Evolutionary conservation across 2,888 invertebrate genomes (phyloP).

Genomic region (Priocnemis perturbator): DNA sequence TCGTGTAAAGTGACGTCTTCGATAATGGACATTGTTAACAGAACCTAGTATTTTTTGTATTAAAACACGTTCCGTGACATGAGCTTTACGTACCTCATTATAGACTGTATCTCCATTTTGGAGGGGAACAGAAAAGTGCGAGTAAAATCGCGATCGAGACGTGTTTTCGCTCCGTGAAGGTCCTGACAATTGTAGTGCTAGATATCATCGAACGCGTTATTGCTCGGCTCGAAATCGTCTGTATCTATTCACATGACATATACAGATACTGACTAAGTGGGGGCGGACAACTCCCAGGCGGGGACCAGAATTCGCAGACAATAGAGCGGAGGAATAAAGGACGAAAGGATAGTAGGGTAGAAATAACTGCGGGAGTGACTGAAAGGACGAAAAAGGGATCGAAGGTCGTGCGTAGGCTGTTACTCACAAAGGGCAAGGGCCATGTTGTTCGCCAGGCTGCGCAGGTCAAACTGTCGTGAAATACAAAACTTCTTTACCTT

Average conservation of each 20-base stretch:
- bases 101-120: no score
- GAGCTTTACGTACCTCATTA: no score
- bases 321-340: conserved; percentile 6
- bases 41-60: no score
- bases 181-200: conserved; percentile 25
- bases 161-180: conserved; percentile 11
- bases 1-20: no score
- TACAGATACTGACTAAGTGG: conserved; percentile 2
- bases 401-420: conserved; percentile 29
- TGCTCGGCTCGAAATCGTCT: conserved; percentile 25
- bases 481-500: conserved; percentile 60
- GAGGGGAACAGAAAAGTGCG: neutral
- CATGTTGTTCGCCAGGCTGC: conserved; percentile 42
- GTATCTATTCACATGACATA: conserved; percentile 22
- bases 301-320: conserved; percentile 19
- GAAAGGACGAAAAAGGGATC: conserved; percentile 24
- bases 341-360: conserved; percentile 20
- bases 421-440: conserved; percentile 43
- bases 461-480: conserved; percentile 57
- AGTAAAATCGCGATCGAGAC: neutral
- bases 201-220: conserved; percentile 46
- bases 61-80: no score
- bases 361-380: neutral
- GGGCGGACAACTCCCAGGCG: conserved; percentile 23
- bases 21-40: no score